Base-by-base conservation (phyloP, 2,888 invertebrate species). In the Brachypterus glaber region DNA sequence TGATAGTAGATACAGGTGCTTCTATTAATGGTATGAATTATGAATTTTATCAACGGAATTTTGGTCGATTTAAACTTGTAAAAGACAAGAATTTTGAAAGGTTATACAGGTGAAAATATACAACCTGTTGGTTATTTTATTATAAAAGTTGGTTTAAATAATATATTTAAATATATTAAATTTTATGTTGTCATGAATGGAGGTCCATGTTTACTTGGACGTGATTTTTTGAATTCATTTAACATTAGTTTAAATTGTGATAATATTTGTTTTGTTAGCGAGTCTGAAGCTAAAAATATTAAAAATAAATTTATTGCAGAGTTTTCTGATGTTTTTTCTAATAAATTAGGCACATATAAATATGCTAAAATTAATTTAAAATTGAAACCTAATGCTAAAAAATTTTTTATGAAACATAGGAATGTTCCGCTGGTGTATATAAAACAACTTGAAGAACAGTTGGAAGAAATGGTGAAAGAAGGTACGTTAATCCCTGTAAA, bases 1-100 rank as follows among this genome's bases (percentile, higher is more conserved):
- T 21, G 21, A 21, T 21, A 21, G 21, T 21, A 21, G 21, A 21
- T 21, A 21, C 21, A 21, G 21, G 21, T 21, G 21, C 21, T 21
- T 21, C 21, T 21, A 21, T 21, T 21, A 21, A 21, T 21, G 21
- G 21, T 21, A 21, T 21, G 21, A 21, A 21, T 21, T 21, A 21
- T 21, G 21, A 21, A 21, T 21, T 21, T 21, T 21, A 21, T 21
- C 21, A 21, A 21, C 21, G 9, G 21, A 21, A 21, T 21, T 21
- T 21, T 21, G 21, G 21, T 21, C 21, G 21, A 21, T 21, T 21
- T 21, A 21, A 21, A 21, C 21, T 21, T 21, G 21, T 21, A 7
- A 21, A 21, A 21, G 21, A 21, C 21, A 21, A 21, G 7, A 21
- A 21, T 21, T 21, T 21, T 21, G 21, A 21, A 21, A 21, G 21